Evolutionary conservation across 2,797 vertebrate species (phyloP), one percentile per base, ranked within the genome.

Genomic region (Eulemur rubriventer): DNA sequence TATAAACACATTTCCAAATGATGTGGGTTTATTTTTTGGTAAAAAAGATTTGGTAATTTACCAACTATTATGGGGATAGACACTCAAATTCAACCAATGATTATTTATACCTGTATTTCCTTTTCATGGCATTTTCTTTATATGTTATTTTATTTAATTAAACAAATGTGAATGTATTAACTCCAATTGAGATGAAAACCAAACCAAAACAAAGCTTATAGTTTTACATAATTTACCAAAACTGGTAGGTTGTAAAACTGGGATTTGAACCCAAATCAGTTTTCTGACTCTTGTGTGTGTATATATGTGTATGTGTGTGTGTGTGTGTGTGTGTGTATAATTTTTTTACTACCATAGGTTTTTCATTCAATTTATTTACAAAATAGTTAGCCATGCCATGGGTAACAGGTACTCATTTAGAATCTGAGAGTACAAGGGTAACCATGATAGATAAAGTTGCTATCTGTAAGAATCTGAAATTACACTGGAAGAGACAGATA

Each of bases 1-100:
- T n/a, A 70, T n/a, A 70, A 91, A 50, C 11, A 72, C 16, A 94
- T 90, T 84, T 95, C 33, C 55, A 80, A 92, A 79, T 79, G 30
- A 81, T 38, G 5, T 61, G 11, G 7, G 16, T 61, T 80, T 69
- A 57, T 65, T 89, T 92, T 96, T 38, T 52, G 65, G n/a, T n/a
- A 88, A 65, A 28, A 94, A 73, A 57, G 0, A 3, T 78, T 91
- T 79, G 61, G 6, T 61, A 85, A n/a, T 81, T 87, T 35, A 72
- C 24, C 24, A 13, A 80, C 35, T 70, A 30, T 46, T 76, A 61
- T 57, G 18, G 16, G 6, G 14, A 35, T 90, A 67, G 33, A 55
- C 6, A 84, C 9, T 80, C 55, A 76, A 69, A 80, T 84, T 89
- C 59, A 80, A 69, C 41, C 67, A 75, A 33, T 0, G 26, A n/a